Evolutionary conservation across 1,140 invertebrate species (phyloP), one percentile per base, ranked within the genome.

Genomic region (Acromyrmex charruanus): DNA sequence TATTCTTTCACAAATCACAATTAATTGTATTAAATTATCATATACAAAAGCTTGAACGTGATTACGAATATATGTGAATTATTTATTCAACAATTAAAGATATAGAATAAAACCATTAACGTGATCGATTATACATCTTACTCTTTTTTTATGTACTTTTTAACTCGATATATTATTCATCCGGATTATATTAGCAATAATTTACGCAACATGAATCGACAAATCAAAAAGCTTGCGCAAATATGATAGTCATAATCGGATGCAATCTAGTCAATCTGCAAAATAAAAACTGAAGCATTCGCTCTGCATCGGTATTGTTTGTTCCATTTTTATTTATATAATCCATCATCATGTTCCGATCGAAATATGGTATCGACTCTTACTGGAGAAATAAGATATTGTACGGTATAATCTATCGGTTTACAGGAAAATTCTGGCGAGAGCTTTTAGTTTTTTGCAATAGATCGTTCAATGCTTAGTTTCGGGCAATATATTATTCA

Each of bases 351-450:
- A 66, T 66, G 25, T 6, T 49, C 0, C 21, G 3, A 28, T 9
- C 14, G 21, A 39, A 69, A 81, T 12, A n/a, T 44, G 6, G 7
- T 63, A 14, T 80, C 31, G 63, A 7, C 5, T 71, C 21, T 81
- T 71, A 53, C 55, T 31, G 16, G 21, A 71, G 55, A 81, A 81
- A 44, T 81, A 53, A 71, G 51, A 72, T 61, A 59, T 71, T 31
- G 28, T 21, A 14, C 9, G 7, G n/a, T n/a, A 28, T 14, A 75
- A 61, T 71, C 10, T 9, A 58, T 44, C 18, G 12, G 14, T 69
- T 58, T 75, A 44, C 58, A n/a, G 12, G 7, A 68, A 58, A 75
- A 53, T 39, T 25, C 6, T 3, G 3, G 3, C n/a, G 21, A 63
- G 55, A 72, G 53, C 16, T 5, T 59, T 82, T 21, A 81, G 58